Base-by-base conservation (phyloP, 2,797 vertebrate species). In the Crenuchus spilurus region DNA sequence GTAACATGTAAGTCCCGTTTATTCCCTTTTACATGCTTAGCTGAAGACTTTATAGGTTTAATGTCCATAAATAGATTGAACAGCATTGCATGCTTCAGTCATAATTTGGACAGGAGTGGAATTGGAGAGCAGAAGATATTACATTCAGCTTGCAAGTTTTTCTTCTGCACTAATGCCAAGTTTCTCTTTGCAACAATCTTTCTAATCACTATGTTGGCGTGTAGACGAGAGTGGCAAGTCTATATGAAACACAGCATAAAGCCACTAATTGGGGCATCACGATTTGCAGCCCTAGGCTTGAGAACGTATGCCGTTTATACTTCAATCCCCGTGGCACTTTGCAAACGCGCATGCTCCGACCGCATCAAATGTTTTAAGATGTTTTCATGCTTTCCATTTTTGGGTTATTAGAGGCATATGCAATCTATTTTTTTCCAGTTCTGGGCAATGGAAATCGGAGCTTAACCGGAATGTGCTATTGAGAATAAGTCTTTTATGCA, bases 371-470 rank as follows among this genome's bases (percentile, higher is more conserved):
- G 54, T 44, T 57, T 55, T 48, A 46, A 60, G 30, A 64, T 70
- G 58, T 64, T 76, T 76, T 70, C 58, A 70, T 64, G 74, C 49
- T 55, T 64, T 70, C 28, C 60, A 55, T 70, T 70, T 76, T 20
- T 70, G 60, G 49, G 30, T 22, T 57, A 70, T 70, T 64, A 52
- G 44, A 64, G 51, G 39, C 39, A 64, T 76, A 57, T 61, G 65
- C 65, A 62, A 57, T 64, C 49, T 70, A n/a, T 76, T 64, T 65
- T 30, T 31, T 54, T 60, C 13, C 20, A 2, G 41, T 14, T 24
- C 20, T 55, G 51, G 60, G 51, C 54, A 48, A 70, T 39, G n/a
- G 60, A 33, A 57, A 65, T 57, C 24, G 58, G n/a, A 65, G 60
- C 49, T 42, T 52, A 44, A 52, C 44, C 51, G 22, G 18, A 26